Percentiles rank a stretch among this genome's conserved stretches.
Evolutionary conservation across 2,113 vertebrate species (phyloP).

Genomic region (Stictonetta naevosa): DNA sequence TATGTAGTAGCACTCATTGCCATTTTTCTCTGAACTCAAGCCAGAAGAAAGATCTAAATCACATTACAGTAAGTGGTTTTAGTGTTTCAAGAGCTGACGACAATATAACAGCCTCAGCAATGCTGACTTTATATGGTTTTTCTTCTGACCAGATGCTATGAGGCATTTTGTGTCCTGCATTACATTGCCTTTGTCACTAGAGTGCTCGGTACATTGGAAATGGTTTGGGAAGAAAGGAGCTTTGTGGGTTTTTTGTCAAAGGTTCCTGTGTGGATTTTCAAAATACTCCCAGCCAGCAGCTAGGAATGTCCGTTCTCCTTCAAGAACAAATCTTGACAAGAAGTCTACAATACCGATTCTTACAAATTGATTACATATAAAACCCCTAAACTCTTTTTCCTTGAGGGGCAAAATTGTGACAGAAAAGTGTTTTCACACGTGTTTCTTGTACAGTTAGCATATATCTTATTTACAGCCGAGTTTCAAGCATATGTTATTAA

Average conservation of each 20-base stretch:
- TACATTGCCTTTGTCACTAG: neutral
- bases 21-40: neutral
- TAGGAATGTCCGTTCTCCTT: neutral
- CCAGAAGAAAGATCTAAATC: neutral
- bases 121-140: neutral
- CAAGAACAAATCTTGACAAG: neutral
- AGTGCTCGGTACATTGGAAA: neutral
- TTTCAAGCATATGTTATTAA: neutral
- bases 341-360: neutral
- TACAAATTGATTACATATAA: neutral
- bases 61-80: neutral
- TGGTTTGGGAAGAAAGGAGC: neutral
- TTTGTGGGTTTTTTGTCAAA: neutral
- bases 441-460: neutral
- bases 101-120: neutral
- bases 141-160: neutral
- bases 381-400: neutral
- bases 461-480: neutral
- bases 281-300: neutral
- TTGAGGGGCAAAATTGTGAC: neutral
- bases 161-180: too few species aligned
- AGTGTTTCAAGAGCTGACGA: neutral
- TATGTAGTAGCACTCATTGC: neutral
- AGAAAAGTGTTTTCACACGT: neutral
- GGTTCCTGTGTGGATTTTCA: neutral